These are phyloP conservation scores for Sitta europaea DNA, from an alignment of 2,113 vertebrate species.

Conservation along the genomic window DNA sequence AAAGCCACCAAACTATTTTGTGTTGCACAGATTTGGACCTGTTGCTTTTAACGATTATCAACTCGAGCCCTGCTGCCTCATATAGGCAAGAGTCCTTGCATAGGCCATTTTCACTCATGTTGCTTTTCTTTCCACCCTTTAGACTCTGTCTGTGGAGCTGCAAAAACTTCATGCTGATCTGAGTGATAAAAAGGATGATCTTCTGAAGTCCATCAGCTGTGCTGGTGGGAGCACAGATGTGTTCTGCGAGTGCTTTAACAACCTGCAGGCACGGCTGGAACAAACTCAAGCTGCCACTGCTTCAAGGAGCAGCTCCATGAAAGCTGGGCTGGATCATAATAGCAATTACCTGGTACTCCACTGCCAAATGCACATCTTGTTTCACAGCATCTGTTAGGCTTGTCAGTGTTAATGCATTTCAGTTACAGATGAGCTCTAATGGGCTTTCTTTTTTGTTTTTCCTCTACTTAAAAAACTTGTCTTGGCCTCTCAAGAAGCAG, in stretches of 20 bases:
- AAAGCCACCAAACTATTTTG: neutral
- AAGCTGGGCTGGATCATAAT: constrained; percentile 70
- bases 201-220: constrained; percentile 61
- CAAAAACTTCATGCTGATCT: constrained; percentile 72
- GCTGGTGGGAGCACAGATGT: constrained; percentile 36
- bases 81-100: neutral
- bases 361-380: constrained; percentile 7
- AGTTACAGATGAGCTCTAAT: constrained; percentile 5
- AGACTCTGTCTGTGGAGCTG: constrained; percentile 82
- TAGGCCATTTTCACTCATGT: neutral
- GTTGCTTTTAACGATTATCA: neutral
- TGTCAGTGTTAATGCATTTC: constrained; percentile 35
- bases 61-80: neutral
- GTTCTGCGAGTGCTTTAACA: constrained; percentile 72
- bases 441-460: neutral
- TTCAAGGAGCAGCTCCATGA: constrained; percentile 74
- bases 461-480: neutral
- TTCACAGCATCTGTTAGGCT: constrained; percentile 5
- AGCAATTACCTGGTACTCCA: constrained; percentile 74
- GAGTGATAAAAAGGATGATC: constrained; percentile 73
- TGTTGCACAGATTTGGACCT: neutral
- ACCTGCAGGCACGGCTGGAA: constrained; percentile 67
- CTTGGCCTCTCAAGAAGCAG: neutral
- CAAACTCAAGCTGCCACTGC: constrained; percentile 60
- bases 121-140: neutral